Conservation (phyloP, 2,888 invertebrate genomes). For the Temnothorax ravouxi region DNA sequence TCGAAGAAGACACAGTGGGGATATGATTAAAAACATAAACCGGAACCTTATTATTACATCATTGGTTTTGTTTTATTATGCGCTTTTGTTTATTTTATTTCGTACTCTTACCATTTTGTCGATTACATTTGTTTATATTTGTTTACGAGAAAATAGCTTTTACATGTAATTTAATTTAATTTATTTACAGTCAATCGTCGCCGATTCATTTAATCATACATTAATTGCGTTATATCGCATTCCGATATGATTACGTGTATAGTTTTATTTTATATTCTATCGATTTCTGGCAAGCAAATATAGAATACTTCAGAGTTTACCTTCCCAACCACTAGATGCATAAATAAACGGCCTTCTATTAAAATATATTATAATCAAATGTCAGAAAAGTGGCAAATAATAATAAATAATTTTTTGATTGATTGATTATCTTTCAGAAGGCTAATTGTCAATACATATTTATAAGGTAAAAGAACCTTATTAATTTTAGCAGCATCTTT, state of each 20-base stretch:
- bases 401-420: background rate
- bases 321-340: background rate
- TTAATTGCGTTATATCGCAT: constrained; percentile 49
- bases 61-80: constrained; percentile 27
- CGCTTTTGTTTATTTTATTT: constrained; percentile 17
- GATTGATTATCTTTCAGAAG: background rate
- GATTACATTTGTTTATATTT: constrained; percentile 1
- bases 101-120: constrained; percentile 1
- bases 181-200: constrained; percentile 39
- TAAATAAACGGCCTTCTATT: constrained; percentile 7
- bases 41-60: background rate
- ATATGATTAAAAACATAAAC: constrained; percentile 21
- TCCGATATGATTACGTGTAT: constrained; percentile 30
- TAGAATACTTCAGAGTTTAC: background rate
- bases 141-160: constrained; percentile 26
- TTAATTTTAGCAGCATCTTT: background rate
- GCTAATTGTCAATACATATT: background rate
- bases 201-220: constrained; percentile 45
- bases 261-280: constrained; percentile 33
- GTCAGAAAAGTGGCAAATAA: background rate
- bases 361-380: background rate
- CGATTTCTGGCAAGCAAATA: constrained; percentile 19
- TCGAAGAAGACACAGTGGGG: background rate
- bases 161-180: constrained; percentile 47
- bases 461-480: background rate